Base-by-base conservation (phyloP, 2,888 invertebrate genomes). In the Agriopis marginaria region DNA sequence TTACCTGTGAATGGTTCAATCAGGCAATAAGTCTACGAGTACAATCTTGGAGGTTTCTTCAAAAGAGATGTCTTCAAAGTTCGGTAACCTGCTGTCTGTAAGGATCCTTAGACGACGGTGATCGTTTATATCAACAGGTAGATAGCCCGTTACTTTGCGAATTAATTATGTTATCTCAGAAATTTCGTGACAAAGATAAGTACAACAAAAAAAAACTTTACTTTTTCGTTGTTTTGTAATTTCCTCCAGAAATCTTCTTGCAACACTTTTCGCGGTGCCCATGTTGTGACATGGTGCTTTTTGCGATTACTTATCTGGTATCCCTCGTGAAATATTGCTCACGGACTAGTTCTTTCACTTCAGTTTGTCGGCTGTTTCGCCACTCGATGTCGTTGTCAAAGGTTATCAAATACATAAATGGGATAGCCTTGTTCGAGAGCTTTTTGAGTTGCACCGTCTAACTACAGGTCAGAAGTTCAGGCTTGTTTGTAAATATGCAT, bases 231-330 rank as follows among this genome's bases (percentile, higher is more conserved):
- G 17, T 50, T 50, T 9, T 9, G 50, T n/a, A 9, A 44, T 53
- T 60, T 60, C 54, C 55, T 45, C 42, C 40, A 42, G 6, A 61
- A 81, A 80, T 82, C 80, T 82, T 85, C 86, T 91, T 89, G 84
- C 91, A 90, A 90, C 86, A 91, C 89, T 88, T 88, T 88, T 87
- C 79, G 80, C 81, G 76, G 77, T 12, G 81, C 81, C 82, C 85
- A 81, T 82, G 86, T 89, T 91, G 85, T 87, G 92, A 88, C 90
- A 90, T 83, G 79, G 81, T 79, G 79, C 87, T 87, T 89, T 88
- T 89, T 88, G 86, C 83, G 86, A 89, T 89, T 82, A 81, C 88
- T 90, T 92, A 93, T 93, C 93, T 86, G 79, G 81, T 77, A 82
- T 84, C 82, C 84, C 84, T 84, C 83, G 83, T 86, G 87, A 88